Evolutionary conservation across 2,888 invertebrate genomes (phyloP).

Genomic region (Adelphocoris suturalis): DNA sequence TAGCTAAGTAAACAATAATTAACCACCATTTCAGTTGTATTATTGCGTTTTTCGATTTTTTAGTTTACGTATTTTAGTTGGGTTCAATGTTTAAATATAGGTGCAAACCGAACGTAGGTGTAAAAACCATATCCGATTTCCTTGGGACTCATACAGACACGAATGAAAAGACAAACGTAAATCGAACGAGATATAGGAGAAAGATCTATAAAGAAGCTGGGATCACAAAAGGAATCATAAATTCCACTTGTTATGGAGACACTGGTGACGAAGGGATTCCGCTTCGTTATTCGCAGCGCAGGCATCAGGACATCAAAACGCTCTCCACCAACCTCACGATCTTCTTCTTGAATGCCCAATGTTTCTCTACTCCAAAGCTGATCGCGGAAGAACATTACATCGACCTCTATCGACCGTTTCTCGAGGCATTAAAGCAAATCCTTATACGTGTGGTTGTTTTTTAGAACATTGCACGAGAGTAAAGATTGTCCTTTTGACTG

Average conservation of each 20-base stretch:
- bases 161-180: neutral
- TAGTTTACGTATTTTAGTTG: too few relatives aligned
- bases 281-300: constrained; percentile 13
- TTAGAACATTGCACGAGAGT: neutral
- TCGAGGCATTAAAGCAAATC: neutral
- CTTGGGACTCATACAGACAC: neutral
- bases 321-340: neutral
- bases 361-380: neutral
- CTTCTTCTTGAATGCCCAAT: neutral
- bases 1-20: too few relatives aligned
- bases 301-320: neutral
- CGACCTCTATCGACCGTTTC: neutral
- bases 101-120: too few relatives aligned
- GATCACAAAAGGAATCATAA: neutral
- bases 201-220: neutral
- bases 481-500: too few relatives aligned
- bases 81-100: too few relatives aligned
- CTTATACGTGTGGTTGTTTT: neutral
- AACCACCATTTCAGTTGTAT: too few relatives aligned
- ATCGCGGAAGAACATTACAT: neutral
- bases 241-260: constrained; percentile 3
- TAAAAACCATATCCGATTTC: too few relatives aligned
- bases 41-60: too few relatives aligned
- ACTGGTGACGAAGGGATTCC: constrained; percentile 1
- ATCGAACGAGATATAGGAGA: neutral